Evolutionary conservation across 2,888 invertebrate genomes (phyloP).

Genomic region (Alentia gelatinosa): DNA sequence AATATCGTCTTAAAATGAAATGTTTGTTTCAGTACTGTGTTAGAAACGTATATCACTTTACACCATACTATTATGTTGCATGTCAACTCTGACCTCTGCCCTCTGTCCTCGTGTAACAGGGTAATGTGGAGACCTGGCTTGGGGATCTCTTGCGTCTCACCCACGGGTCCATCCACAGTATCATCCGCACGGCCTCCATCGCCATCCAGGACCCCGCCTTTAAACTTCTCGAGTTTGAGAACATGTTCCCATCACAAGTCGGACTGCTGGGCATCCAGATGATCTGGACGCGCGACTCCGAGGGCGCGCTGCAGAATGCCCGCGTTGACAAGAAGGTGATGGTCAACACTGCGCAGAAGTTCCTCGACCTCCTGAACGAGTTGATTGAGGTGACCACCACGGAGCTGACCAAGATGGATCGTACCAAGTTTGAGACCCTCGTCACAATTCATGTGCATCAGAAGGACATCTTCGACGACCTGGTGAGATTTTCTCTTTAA

Average conservation of each 20-base stretch:
- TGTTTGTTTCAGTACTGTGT: too few relatives aligned
- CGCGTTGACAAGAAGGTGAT: slow-evolving; percentile 93
- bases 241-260: slow-evolving; percentile 96
- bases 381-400: slow-evolving; percentile 96
- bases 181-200: slow-evolving; percentile 91
- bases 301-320: slow-evolving; percentile 93
- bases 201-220: slow-evolving; percentile 93
- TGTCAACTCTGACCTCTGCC: too few relatives aligned
- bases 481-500: too few relatives aligned
- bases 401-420: slow-evolving; percentile 93
- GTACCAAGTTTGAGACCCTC: slow-evolving; percentile 96
- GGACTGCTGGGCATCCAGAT: slow-evolving; percentile 96
- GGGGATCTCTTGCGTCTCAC: slow-evolving; percentile 93
- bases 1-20: too few relatives aligned
- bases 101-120: too few relatives aligned
- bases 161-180: slow-evolving; percentile 93
- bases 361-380: slow-evolving; percentile 94
- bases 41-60: too few relatives aligned
- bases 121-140: slow-evolving; percentile 94
- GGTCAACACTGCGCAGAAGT: slow-evolving; percentile 94
- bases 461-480: slow-evolving; percentile 96
- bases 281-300: slow-evolving; percentile 97
- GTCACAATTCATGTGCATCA: slow-evolving; percentile 99
- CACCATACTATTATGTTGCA: too few relatives aligned
- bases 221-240: slow-evolving; percentile 91